These are phyloP conservation scores for Adoxophyes honmai DNA, from an alignment of 1,140 invertebrate genomes.

Conservation along the genomic window DNA sequence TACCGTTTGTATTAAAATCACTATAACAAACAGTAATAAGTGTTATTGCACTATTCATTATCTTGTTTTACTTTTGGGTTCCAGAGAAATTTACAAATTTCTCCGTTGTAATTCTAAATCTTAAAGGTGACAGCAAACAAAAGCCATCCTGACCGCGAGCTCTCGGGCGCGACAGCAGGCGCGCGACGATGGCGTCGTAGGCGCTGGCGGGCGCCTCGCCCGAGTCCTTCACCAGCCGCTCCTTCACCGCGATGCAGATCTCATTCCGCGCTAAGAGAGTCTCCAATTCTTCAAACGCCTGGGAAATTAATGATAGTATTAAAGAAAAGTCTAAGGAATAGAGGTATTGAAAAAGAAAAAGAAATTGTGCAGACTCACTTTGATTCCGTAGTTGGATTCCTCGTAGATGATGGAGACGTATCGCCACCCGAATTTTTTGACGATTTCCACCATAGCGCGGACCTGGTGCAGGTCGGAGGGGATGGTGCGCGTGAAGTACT, in stretches of 20 bases:
- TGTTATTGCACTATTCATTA: no score
- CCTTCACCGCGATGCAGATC: constrained; percentile 96
- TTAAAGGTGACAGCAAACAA: no score
- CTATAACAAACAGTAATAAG: no score
- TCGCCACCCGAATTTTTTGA: constrained; percentile 88
- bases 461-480: constrained; percentile 95
- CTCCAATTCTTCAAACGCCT: constrained; percentile 97
- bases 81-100: no score
- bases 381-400: constrained; percentile 95
- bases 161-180: constrained; percentile 88
- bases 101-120: no score
- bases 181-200: constrained; percentile 92
- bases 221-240: constrained; percentile 96
- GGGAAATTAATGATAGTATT: constrained; percentile 22
- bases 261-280: constrained; percentile 86
- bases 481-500: constrained; percentile 94
- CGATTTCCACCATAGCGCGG: constrained; percentile 93
- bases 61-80: no score
- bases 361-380: constrained; percentile 77
- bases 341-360: no score
- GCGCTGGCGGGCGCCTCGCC: constrained; percentile 91
- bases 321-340: no score
- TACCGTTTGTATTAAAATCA: no score
- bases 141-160: constrained; percentile 84
- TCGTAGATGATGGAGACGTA: constrained; percentile 96